Evolutionary conservation across 2,888 invertebrate species (phyloP).

Genomic region (Unio pictorum): DNA sequence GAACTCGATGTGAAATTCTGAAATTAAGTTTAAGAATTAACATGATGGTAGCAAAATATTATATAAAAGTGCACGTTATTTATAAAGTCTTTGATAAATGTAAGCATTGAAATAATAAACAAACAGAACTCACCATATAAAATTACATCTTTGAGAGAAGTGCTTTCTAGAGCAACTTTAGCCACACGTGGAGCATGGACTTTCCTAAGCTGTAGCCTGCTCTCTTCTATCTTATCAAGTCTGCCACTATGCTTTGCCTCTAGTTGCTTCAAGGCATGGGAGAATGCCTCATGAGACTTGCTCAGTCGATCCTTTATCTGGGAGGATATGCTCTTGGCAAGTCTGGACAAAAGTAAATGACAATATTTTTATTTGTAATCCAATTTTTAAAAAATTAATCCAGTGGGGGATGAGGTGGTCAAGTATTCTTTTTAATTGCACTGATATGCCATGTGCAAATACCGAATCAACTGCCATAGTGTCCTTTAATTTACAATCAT

Average conservation of each 20-base stretch:
- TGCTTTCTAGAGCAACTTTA: conserved; percentile 85
- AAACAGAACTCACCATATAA: conserved; percentile 76
- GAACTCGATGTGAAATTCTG: no score
- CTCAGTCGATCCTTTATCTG: conserved; percentile 85
- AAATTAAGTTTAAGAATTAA: no score
- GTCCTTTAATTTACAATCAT: no score
- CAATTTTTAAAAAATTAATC: no score
- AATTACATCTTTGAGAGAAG: conserved; percentile 85
- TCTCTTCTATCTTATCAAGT: conserved; percentile 85
- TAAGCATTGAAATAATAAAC: background rate
- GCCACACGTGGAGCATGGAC: conserved; percentile 86
- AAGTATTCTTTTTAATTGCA: no score
- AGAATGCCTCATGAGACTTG: conserved; percentile 85
- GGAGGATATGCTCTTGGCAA: conserved; percentile 81
- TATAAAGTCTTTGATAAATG: no score
- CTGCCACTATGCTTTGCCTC: conserved; percentile 80
- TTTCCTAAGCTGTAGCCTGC: conserved; percentile 77
- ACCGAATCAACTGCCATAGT: no score
- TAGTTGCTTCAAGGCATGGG: conserved; percentile 80
- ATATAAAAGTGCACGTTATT: no score
- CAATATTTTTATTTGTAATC: background rate
- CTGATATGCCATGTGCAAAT: no score
- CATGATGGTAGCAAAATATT: no score
- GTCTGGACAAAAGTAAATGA: conserved; percentile 66
- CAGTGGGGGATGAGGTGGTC: background rate